phyloP scores from a whole-genome alignment of 2,797 vertebrate genomes.

The Dendrocincla fuliginosa region DNA sequence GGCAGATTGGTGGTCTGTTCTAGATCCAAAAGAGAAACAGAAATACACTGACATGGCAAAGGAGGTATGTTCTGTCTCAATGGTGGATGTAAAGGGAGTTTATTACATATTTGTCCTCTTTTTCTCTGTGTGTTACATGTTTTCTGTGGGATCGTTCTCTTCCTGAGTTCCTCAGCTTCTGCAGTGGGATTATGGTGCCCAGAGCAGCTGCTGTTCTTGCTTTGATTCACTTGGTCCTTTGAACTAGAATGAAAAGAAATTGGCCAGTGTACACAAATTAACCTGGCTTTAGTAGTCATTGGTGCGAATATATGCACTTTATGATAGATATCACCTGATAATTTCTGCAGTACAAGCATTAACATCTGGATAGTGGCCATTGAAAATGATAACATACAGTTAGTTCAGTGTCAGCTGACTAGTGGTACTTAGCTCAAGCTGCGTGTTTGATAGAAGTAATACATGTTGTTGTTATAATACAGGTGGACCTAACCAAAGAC shows the following conservation, averaged over 20 bases:
- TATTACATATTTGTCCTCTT: not conserved
- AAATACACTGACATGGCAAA: constrained; percentile 99
- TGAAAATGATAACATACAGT: not conserved
- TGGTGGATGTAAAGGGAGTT: not conserved
- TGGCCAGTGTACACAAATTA: not conserved
- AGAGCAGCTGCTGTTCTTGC: not conserved
- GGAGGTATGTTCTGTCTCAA: constrained; percentile 82
- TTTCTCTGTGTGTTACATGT: not conserved
- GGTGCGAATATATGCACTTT: not conserved
- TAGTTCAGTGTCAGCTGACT: not conserved
- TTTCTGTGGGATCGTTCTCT: not conserved
- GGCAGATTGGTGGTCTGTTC: constrained; percentile 98
- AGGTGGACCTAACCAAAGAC: not conserved
- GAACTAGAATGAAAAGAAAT: not conserved
- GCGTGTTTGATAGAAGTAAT: accelerated
- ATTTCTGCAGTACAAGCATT: not conserved
- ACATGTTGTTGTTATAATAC: not conserved
- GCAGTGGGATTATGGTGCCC: not conserved
- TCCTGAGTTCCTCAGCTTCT: not conserved
- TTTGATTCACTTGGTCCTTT: not conserved
- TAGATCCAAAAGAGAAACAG: constrained; percentile 97
- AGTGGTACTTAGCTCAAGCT: not conserved
- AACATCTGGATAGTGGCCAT: accelerated
- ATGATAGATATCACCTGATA: not conserved
- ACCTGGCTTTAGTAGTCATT: not conserved